Evolutionary conservation across 2,797 vertebrate genomes (phyloP), one percentile per base, ranked within the genome.

Genomic region (Artibeus lituratus): DNA sequence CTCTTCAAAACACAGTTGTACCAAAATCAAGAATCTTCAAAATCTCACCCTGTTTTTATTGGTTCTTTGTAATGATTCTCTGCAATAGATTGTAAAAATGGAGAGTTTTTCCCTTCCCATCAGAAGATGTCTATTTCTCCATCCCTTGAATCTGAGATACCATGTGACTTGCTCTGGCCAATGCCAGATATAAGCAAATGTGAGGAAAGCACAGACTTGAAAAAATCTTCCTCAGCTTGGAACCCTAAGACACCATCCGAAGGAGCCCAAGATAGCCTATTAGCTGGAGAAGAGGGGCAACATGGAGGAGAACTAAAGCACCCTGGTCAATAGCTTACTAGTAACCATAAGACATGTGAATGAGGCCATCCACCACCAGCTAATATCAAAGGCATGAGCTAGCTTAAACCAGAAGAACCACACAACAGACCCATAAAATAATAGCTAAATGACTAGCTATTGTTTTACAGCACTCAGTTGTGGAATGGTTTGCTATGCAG

Each of bases 21-120:
- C 26, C 67, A 92, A 94, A 72, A 59, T 69, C 8, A 87, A 94
- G 53, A 92, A 94, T 87, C 11, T 87, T 87, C 39, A 91, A 90
- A 87, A 70, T 55, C 19, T 81, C 44, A 81, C 35, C 37, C 69
- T 57, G 7, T 65, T 93, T 91, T 81, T 76, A 73, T 26, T 74
- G 65, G 65, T n/a, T 83, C 39, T 65, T 94, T 19, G 77, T 18
- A 59, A 91, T 39, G 26, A 81, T 49, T 84, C 55, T 93, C 80
- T 86, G 10, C 32, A 24, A 26, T 32, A 90, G 16, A 53, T 3
- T 53, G 10, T 70, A 95, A 89, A 91, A 80, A 35, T 2, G 37
- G 3, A 21, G 3, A 57, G 24, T 47, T 69, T 69, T 83, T 10
- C 29, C 15, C 53, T 37, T 87, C 6, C 53, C 37, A 76, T 37